Base-by-base conservation (phyloP, 2,797 vertebrate genomes). In the Mastacembelus armatus region DNA sequence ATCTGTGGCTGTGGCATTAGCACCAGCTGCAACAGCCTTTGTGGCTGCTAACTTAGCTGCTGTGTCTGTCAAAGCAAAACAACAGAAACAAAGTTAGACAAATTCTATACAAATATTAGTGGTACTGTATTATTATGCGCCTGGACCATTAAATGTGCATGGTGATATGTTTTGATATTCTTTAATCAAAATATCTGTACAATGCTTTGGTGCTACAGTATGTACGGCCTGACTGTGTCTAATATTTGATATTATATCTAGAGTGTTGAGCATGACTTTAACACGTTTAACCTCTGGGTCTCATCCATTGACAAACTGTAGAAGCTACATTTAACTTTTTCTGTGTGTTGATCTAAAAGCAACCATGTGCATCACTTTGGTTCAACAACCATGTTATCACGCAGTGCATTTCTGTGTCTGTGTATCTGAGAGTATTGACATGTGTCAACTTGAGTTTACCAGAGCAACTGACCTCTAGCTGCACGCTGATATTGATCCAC, bases 1-100 rank as follows among this genome's bases (percentile, higher is more conserved):
- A 0, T 96, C 94, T 16, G 92, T 91, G 22, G 96, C 96, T 0
- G 96, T 97, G 63, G 93, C 82, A 0, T 97, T 98, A 36, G 96
- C 96, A 47, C 96, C 91, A 10, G 81, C 93, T 4, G 96, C 96
- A 85, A 95, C 96, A 32, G 90, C 93, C 84, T 98, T 99, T 19
- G 95, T 95, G 40, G 92, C 91, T 67, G 95, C 94, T 33, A 99
- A 90, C 69, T 94, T 97, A 66, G 82, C 66, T 0, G 93, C 92
- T 21, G 96, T 98, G 86, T 98, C 97, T 99, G 90, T 73, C 40
- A 33, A 26, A 38, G 9, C 27, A 58, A 38, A 6, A 3, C 50
- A 38, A 43, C 2, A 43, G 16, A 52, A 33, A 26, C 18, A 56
- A 72, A 42, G n/a, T 27, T 3, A 22, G 26, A 33, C 10, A 66